Evolutionary conservation across 1,140 invertebrate species (phyloP), one percentile per base, ranked within the genome.

Genomic region (Hesperophylax magnus): DNA sequence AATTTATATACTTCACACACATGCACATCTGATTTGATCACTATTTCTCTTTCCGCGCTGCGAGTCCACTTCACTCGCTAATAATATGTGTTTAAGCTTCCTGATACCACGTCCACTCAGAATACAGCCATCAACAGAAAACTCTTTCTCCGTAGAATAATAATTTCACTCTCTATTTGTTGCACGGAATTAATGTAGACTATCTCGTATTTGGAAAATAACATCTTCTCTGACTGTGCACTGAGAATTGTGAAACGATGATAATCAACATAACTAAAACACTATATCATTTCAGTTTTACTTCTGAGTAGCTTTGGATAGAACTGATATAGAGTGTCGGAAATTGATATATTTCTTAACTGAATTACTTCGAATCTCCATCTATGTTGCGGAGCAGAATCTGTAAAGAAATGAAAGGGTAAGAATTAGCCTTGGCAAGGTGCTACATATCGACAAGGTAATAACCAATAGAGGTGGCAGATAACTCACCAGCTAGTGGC

Each of bases 401-500:
- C 82, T 83, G 82, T 54, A 83, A 78, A 20, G 54, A 80, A 15
- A 78, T n/a, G 24, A 61, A 60, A 76, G 22, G 15, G n/a, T 27
- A 27, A 27, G 27, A 27, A 27, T 27, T 27, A 27, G 27, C n/a
- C 27, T 8, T n/a, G 15, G n/a, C 20, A n/a, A 58, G 56, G 20
- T 14, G 17, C 8, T n/a, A n/a, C 7, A 3, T 2, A 7, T 15
- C 2, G 0, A n/a, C 8, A 15, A 2, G 6, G 56, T 8, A 8
- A 58, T 20, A 8, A n/a, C 1, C n/a, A 18, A 17, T 5, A n/a
- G n/a, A 58, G 4, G 1, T 8, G 20, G 56, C 20, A 18, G 20
- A 9, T 1, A 14, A 54, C 77, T 82, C 56, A 87, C 86, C 89
- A 91, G 88, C 89, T 91, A 78, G 87, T 85, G 72, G 88, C 56